Percentiles rank a stretch among this genome's conserved stretches.
These are phyloP conservation scores for Brachionus sp. DNA, from an alignment of 1,140 invertebrate species.

Conservation along the genomic window DNA sequence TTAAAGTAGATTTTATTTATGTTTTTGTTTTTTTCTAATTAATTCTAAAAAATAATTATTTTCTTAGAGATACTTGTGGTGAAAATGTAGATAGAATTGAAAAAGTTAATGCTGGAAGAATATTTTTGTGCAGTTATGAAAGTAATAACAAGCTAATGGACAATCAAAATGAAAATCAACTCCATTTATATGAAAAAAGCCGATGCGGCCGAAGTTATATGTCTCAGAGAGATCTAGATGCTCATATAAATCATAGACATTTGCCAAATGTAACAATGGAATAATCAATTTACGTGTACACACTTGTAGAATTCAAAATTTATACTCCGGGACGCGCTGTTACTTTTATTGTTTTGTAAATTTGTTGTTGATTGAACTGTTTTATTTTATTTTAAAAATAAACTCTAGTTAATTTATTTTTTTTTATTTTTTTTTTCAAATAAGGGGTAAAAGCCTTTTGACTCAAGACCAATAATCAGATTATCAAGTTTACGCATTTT, in stretches of 20 bases:
- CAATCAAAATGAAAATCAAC: neutral
- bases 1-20: slow-evolving; percentile 4
- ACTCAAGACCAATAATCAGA: neutral
- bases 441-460: slow-evolving; percentile 30
- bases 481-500: neutral
- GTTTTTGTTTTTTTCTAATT: neutral
- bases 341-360: neutral
- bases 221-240: slow-evolving; percentile 38
- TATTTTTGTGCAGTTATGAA: slow-evolving; percentile 32
- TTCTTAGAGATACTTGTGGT: slow-evolving; percentile 5
- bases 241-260: slow-evolving; percentile 26
- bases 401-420: neutral
- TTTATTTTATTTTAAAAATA: neutral
- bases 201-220: slow-evolving; percentile 31
- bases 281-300: neutral
- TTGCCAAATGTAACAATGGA: neutral
- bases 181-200: neutral
- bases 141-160: neutral
- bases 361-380: neutral
- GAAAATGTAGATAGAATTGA: slow-evolving; percentile 33
- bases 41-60: neutral
- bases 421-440: neutral
- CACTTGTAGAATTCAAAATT: neutral
- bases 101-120: neutral
- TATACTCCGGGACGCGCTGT: neutral